Evolutionary conservation across 2,113 vertebrate genomes (phyloP).

Genomic region (Columba livia): DNA sequence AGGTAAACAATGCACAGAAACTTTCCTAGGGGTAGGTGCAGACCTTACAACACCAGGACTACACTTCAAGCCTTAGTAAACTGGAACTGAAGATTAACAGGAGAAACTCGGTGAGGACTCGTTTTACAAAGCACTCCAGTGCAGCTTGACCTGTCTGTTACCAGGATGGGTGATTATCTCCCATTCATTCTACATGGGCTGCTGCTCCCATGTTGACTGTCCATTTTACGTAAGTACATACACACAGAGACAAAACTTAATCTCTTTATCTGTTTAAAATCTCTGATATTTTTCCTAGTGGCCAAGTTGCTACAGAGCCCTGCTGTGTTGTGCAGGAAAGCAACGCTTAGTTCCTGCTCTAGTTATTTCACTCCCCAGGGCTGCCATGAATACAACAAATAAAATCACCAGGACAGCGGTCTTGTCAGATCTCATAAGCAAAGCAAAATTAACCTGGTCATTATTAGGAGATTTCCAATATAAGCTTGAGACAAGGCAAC

Average conservation of each 20-base stretch:
- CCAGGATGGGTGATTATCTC: background rate
- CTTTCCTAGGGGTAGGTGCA: background rate
- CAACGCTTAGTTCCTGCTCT: slow-evolving; percentile 45
- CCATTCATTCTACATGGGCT: background rate
- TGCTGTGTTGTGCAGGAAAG: background rate
- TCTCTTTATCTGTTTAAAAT: background rate
- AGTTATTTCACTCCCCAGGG: slow-evolving; percentile 61
- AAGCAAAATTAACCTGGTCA: background rate
- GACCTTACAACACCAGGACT: background rate
- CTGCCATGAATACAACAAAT: slow-evolving; percentile 46
- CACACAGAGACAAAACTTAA: background rate
- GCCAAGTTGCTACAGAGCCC: background rate
- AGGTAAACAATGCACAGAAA: background rate
- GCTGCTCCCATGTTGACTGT: no score
- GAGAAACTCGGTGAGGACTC: background rate
- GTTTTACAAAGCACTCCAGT: background rate
- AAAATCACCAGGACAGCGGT: slow-evolving; percentile 25
- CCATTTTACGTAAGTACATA: background rate
- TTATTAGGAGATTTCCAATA: background rate
- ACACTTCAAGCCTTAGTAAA: background rate
- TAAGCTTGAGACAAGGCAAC: background rate
- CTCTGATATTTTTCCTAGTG: background rate
- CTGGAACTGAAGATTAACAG: background rate
- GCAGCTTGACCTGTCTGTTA: background rate
- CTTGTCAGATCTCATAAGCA: slow-evolving; percentile 55